These are phyloP conservation scores for Drosophila takahashii DNA, from an alignment of 1,140 invertebrate species.

Conservation along the genomic window DNA sequence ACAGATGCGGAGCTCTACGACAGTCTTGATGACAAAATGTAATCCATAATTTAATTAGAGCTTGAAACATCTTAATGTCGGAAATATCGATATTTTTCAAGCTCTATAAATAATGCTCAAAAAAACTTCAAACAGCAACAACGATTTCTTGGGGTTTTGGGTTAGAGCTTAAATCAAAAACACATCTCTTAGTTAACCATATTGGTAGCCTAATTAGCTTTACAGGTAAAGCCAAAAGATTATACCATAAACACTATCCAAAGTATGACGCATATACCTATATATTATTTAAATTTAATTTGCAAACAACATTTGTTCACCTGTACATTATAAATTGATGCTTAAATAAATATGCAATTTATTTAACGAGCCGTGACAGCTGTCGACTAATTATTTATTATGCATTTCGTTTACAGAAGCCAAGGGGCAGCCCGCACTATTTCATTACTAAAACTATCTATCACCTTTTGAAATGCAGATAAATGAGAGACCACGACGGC, in stretches of 20 bases:
- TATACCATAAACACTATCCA: conserved; percentile 55
- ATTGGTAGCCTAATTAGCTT: conserved; percentile 54
- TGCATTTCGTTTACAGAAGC: conserved; percentile 6
- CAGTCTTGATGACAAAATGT: conserved; percentile 78
- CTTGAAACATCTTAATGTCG: no score
- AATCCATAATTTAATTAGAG: not conserved
- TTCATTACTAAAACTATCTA: not conserved
- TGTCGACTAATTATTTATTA: conserved; percentile 28
- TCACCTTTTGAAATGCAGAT: conserved; percentile 1
- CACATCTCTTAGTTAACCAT: conserved; percentile 9
- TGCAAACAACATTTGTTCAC: conserved; percentile 20
- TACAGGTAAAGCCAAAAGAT: conserved; percentile 71
- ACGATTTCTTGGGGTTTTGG: conserved; percentile 50
- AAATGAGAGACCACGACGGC: conserved; percentile 17
- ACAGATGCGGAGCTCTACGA: conserved; percentile 74
- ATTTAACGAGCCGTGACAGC: conserved; percentile 58
- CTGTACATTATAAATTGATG: conserved; percentile 48
- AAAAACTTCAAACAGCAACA: conserved; percentile 34
- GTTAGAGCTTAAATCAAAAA: conserved; percentile 21
- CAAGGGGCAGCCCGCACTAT: not conserved
- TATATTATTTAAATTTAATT: conserved; percentile 26
- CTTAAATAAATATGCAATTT: conserved; percentile 61
- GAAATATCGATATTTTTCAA: no score
- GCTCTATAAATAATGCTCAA: conserved; percentile 39
- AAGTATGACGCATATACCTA: conserved; percentile 44